Percentiles rank a stretch among this genome's conserved stretches.
phyloP scores from a whole-genome alignment of 2,888 invertebrate species.

The Colletes collaris region DNA sequence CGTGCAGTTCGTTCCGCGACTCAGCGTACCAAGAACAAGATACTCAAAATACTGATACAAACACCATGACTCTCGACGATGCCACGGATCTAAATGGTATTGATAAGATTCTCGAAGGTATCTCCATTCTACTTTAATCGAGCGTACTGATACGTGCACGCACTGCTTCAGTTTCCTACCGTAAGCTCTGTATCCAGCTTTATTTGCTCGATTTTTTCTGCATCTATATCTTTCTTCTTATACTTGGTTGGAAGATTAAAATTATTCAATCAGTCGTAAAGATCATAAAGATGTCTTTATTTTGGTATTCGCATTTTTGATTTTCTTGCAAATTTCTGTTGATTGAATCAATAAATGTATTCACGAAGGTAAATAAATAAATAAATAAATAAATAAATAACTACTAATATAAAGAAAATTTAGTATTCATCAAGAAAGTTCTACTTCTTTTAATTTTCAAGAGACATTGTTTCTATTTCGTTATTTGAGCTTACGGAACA shows the following conservation, averaged over 20 bases:
- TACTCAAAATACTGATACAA: conserved; percentile 83
- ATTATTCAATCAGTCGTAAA: not conserved
- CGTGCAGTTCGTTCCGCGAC: conserved; percentile 94
- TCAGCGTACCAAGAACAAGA: conserved; percentile 90
- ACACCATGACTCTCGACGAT: conserved; percentile 84
- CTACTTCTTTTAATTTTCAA: conserved; percentile 35
- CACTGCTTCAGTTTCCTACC: conserved; percentile 58
- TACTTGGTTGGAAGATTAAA: conserved; percentile 12
- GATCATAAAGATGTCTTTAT: conserved; percentile 12
- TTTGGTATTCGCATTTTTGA: conserved; percentile 14
- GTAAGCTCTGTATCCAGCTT: conserved; percentile 50
- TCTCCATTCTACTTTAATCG: conserved; percentile 82
- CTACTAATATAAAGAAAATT: conserved; percentile 14
- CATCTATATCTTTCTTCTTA: conserved; percentile 27
- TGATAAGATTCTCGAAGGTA: conserved; percentile 85
- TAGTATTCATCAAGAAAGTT: conserved; percentile 8
- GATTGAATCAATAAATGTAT: conserved; percentile 14
- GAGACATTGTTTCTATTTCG: conserved; percentile 36
- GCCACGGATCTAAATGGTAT: conserved; percentile 85
- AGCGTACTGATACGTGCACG: conserved; percentile 78
- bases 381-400: not conserved
- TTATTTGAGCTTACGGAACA: conserved; percentile 55
- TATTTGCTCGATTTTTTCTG: conserved; percentile 37
- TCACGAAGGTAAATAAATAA: conserved; percentile 4
- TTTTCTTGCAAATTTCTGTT: conserved; percentile 18